phyloP scores from a whole-genome alignment of 2,797 vertebrate genomes.

The Sphenopsis melanotis region DNA sequence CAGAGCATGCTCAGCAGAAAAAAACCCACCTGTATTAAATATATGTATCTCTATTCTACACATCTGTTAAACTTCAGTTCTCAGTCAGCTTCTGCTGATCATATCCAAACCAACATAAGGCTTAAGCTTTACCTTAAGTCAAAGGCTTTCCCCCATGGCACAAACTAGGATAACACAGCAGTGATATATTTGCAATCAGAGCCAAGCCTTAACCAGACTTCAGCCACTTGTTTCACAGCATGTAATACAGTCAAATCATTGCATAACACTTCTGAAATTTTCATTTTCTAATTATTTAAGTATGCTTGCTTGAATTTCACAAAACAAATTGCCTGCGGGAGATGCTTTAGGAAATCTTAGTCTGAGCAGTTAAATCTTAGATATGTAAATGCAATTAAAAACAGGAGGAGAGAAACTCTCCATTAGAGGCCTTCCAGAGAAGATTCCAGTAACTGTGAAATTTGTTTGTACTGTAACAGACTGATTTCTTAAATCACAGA shows the following conservation, averaged over 20 bases:
- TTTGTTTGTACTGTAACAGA: not conserved
- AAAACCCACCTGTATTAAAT: not conserved
- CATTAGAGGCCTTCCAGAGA: not conserved
- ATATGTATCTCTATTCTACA: fast-evolving
- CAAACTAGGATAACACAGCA: not conserved
- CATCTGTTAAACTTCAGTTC: not conserved
- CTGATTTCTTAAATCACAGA: not conserved
- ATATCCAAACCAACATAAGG: not conserved
- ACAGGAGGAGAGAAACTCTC: not conserved
- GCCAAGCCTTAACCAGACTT: not conserved
- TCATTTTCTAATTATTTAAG: not conserved
- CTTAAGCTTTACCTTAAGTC: not conserved
- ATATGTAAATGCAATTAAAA: conserved; percentile 19
- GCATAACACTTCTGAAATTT: not conserved
- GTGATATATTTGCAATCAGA: not conserved
- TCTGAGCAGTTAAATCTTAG: not conserved
- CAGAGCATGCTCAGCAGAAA: not conserved
- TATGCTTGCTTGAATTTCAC: not conserved
- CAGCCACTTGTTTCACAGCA: conserved; percentile 6
- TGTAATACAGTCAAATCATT: not conserved
- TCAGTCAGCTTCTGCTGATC: not conserved
- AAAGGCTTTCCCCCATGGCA: not conserved
- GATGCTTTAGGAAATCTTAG: not conserved
- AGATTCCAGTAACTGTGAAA: not conserved
- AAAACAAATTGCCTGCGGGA: not conserved